Evolutionary conservation across 2,113 vertebrate genomes (phyloP).

Genomic region (Prunella himalayana): DNA sequence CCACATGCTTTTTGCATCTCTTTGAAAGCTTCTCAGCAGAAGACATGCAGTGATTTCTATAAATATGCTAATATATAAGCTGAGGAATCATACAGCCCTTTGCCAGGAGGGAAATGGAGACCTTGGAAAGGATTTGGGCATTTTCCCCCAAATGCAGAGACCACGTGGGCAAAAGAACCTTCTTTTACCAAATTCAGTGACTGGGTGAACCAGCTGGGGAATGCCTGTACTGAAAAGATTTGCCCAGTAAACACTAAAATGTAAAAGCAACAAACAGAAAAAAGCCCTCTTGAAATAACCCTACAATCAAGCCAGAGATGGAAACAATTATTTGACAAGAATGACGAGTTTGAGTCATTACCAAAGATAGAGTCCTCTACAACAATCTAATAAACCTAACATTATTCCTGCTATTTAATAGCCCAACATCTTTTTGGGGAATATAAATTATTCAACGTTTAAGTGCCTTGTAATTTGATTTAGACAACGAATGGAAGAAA

Average conservation of each 20-base stretch:
- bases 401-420: constrained; percentile 43
- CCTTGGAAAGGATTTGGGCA: neutral
- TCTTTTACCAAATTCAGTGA: neutral
- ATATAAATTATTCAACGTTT: constrained; percentile 55
- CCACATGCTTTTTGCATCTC: neutral
- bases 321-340: neutral
- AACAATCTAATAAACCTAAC: constrained; percentile 28
- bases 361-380: neutral
- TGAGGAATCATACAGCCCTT: neutral
- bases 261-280: neutral
- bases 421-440: constrained; percentile 25
- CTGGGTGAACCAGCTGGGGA: neutral
- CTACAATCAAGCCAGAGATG: neutral
- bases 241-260: neutral
- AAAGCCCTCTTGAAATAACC: neutral
- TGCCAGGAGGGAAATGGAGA: neutral
- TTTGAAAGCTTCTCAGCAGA: neutral
- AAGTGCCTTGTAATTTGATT: constrained; percentile 30
- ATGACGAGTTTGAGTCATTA: neutral
- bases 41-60: neutral
- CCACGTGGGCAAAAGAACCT: neutral
- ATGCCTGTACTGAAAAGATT: neutral
- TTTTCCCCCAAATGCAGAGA: neutral
- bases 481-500: constrained; percentile 19
- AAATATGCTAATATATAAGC: neutral